Base-by-base conservation (phyloP, 2,888 invertebrate genomes). In the Lydus trimaculatus region DNA sequence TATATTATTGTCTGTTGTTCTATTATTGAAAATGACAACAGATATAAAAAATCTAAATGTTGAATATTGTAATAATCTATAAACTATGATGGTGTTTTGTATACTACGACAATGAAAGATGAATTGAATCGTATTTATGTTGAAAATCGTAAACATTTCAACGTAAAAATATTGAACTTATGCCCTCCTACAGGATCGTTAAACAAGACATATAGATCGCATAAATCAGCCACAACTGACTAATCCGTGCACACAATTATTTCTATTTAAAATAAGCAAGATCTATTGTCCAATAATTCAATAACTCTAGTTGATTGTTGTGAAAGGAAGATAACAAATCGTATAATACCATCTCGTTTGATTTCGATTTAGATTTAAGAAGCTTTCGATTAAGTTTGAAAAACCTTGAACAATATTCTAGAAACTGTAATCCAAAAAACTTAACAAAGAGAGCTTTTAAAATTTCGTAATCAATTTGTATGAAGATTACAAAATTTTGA, bases 281-380 rank as follows among this genome's bases (percentile, higher is more conserved):
- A 52, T 52, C 52, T 52, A 52, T 52, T 20, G 43, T 48, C 23
- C 15, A 56, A 56, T 56, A 28, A 28, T n/a, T 56, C 28, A 56
- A 52, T 52, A 52, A 28, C 52, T 11, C 11, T 20, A 48, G 13
- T 23, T 25, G 9, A 13, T 52, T 52, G 5, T 52, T 52, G 17
- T 9, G 8, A 17, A 8, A 48, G 17, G 20, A 48, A 20, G 48
- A 48, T 48, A 3, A 52, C 2, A 11, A 52, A 23, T 48, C 20
- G 48, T 48, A 43, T 33, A 9, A 33, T 33, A 11, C 33, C 33
- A 11, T 9, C 11, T 33, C 33, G n/a, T n/a, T n/a, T n/a, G n/a
- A n/a, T n/a, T n/a, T n/a, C n/a, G n/a, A n/a, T n/a, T n/a, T n/a
- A n/a, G n/a, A n/a, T n/a, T n/a, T n/a, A n/a, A n/a, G 28, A 28